Base-by-base conservation (phyloP, 2,113 vertebrate species). In the Triplophysa siluroides region DNA sequence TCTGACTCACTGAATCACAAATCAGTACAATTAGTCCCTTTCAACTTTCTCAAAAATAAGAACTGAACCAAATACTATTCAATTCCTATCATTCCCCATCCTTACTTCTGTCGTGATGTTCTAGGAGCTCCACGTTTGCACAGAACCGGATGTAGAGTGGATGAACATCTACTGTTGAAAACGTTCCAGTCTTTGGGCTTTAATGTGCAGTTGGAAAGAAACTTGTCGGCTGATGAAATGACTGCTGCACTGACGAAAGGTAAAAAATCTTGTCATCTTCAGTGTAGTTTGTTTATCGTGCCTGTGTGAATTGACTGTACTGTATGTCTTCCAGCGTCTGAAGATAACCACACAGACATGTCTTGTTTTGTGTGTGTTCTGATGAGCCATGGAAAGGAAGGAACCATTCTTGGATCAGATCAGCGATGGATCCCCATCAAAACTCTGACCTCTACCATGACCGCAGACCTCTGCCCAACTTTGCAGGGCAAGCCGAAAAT, bases 301-400 rank as follows among this genome's bases (percentile, higher is more conserved):
- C 2, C 4, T 62, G 4, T 62, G 11, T 26, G 16, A 12, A 50
- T 14, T 47, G 16, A 13, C 16, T 70, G 13, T 24, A 24, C 50
- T 61, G 24, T 41, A 11, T 62, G 10, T 76, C 43, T 6, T 21
- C 2, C 8, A 77, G 74, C 64, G 8, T 65, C 74, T 9, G 38
- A 65, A 2, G 62, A 65, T 43, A n/a, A 77, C 62, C 74, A 77
- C 45, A 11, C 61, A 54, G 61, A 77, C 61, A 65, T 50, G 19
- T 77, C 74, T 7, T 77, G 74, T 13, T 64, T 77, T 65, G 74
- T 77, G 61, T 65, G 74, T 77, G 74, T 77, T 14, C 24, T 77
- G 74, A 65, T 77, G 74, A 76, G 74, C 45, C 74, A 76, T 0
- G 74, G 74, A 54, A 62, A 64, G 24, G 47, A 77, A 21, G 74